Percentiles rank a stretch among this genome's conserved stretches.
Conservation (phyloP, 2,113 vertebrate species). For the Ciconia stormi region DNA sequence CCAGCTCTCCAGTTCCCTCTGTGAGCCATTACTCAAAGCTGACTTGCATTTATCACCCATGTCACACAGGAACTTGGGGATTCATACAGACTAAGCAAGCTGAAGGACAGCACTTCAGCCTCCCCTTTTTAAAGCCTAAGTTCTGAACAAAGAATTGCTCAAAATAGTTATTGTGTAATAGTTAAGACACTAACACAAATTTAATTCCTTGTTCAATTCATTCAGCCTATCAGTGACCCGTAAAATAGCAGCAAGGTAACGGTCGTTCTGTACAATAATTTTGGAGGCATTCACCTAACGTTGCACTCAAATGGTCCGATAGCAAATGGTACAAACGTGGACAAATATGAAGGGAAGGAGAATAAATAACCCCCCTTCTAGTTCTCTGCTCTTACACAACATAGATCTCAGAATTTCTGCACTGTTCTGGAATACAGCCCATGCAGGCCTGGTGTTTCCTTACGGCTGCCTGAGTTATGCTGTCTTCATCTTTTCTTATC, state of each 20-base stretch:
- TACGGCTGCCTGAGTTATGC: fast-evolving
- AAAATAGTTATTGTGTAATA: not conserved
- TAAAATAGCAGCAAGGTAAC: not conserved
- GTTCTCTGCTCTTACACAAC: not conserved
- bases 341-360: not conserved
- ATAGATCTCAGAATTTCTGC: not conserved
- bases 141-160: not conserved
- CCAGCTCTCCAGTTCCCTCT: not conserved
- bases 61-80: not conserved
- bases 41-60: not conserved
- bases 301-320: not conserved
- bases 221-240: not conserved
- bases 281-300: not conserved
- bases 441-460: not conserved
- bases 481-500: not conserved
- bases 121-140: not conserved
- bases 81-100: not conserved
- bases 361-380: not conserved
- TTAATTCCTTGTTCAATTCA: not conserved
- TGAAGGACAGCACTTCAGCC: not conserved
- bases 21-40: not conserved
- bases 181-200: not conserved
- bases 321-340: not conserved
- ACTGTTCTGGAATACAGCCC: not conserved
- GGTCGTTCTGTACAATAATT: not conserved